Conservation (phyloP, 2,888 invertebrate species). For the Tipula confusa region DNA sequence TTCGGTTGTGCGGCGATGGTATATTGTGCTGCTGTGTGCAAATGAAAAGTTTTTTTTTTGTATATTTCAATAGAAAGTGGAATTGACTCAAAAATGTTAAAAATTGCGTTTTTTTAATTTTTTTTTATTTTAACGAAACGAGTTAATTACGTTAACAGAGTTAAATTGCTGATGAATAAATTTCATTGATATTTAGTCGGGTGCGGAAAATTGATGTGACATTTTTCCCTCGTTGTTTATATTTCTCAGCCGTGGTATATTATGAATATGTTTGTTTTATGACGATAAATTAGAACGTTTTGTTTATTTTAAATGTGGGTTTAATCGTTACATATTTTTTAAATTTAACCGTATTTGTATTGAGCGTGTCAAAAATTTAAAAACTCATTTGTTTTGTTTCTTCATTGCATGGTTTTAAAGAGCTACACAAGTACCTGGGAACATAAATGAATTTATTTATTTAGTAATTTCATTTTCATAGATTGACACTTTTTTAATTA, state of each 20-base stretch:
- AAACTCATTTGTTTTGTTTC: too few relatives aligned
- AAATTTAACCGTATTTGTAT: background rate
- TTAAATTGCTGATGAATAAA: conserved; percentile 12
- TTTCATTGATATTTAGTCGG: conserved; percentile 20
- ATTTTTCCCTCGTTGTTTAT: background rate
- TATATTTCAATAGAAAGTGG: background rate
- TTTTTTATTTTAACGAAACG: background rate
- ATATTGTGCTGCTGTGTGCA: background rate
- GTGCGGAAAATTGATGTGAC: conserved; percentile 20
- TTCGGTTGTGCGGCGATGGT: background rate
- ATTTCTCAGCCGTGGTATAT: background rate
- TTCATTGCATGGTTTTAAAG: too few relatives aligned
- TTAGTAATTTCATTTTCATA: too few relatives aligned
- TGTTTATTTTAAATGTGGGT: background rate
- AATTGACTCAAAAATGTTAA: conserved; percentile 1
- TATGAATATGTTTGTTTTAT: background rate
- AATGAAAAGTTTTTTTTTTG: background rate
- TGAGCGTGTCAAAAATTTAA: background rate
- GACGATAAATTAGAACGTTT: background rate
- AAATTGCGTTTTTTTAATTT: background rate
- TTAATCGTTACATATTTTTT: background rate
- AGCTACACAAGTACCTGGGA: too few relatives aligned
- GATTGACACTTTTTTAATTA: too few relatives aligned
- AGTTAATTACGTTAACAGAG: conserved; percentile 14
- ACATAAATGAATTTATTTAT: too few relatives aligned